Base-by-base conservation (phyloP, 2,888 invertebrate genomes). In the Homarus gammarus region DNA sequence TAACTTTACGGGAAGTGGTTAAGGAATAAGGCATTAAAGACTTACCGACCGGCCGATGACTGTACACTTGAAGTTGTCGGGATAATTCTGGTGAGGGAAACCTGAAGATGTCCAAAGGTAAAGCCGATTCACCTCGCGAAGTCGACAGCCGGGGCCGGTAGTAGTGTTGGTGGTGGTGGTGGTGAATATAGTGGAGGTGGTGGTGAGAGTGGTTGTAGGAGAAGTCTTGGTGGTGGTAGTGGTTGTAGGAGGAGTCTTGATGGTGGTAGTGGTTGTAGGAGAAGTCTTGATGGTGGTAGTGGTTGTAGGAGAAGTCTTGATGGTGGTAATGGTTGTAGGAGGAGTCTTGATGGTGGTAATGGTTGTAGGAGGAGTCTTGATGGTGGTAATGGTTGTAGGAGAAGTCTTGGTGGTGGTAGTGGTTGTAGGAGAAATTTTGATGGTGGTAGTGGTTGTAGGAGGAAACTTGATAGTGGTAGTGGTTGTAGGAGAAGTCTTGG, bases 31-130 rank as follows among this genome's bases (percentile, higher is more conserved):
- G n/a, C 27, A 81, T n/a, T 61, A 61, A 5, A 36, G 18, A 84
- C 84, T 56, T 27, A 84, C 84, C 61, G 84, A 84, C n/a, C 73
- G 36, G 36, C 84, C 84, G n/a, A 51, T 73, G 49, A 84, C 73
- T 15, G 73, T 73, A 38, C 84, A 84, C 38, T 72, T 36, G 73
- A 73, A 84, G 73, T 84, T 84, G 56, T 73, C 22, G 18, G 56
- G 38, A 27, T 84, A 84, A 15, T 84, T 84, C 36, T 27, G 44
- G 36, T 51, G 51, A 15, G 84, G 84, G 18, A 73, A 84, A 36
- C 73, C 51, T 8, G 84, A 73, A 8, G 84, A 84, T 1, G 38
- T 51, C 84, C 84, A 84, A 27, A 56, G 49, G 49, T 73, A 84
- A 44, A 18, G 38, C 15, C 33, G 31, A 18, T 72, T 44, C 12